These are phyloP conservation scores for Heliconius hewitsoni DNA, from an alignment of 1,140 invertebrate species.

Conservation along the genomic window DNA sequence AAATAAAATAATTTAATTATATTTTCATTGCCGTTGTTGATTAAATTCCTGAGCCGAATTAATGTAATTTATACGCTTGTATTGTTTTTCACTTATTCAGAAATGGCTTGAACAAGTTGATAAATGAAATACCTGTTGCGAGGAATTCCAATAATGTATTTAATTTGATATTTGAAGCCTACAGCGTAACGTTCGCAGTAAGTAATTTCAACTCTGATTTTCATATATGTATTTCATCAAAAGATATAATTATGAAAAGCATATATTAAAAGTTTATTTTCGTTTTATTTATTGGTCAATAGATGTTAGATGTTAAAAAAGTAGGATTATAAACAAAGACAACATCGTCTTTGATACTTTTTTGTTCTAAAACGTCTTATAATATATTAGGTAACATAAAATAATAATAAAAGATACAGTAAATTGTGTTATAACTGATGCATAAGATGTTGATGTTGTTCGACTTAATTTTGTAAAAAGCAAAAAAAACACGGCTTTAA, in stretches of 20 bases:
- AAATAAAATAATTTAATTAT: slow-evolving; percentile 9
- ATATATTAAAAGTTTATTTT: too few relatives aligned
- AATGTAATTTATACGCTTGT: slow-evolving; percentile 6
- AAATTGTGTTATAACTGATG: too few relatives aligned
- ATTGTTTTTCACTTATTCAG: slow-evolving; percentile 13
- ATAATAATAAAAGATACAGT: too few relatives aligned
- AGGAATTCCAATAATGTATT: slow-evolving; percentile 8
- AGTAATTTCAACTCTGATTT: background rate
- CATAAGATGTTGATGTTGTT: too few relatives aligned
- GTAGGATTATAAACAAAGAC: too few relatives aligned
- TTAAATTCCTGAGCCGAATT: slow-evolving; percentile 11
- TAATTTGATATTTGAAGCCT: background rate
- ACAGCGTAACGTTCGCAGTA: background rate
- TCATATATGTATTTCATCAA: background rate
- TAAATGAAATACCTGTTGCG: slow-evolving; percentile 12
- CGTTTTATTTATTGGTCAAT: too few relatives aligned
- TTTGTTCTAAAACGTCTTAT: too few relatives aligned
- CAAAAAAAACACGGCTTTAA: too few relatives aligned
- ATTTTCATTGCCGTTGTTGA: slow-evolving; percentile 23
- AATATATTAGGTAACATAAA: too few relatives aligned
- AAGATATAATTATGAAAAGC: background rate
- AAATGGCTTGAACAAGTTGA: slow-evolving; percentile 11
- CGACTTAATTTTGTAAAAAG: too few relatives aligned
- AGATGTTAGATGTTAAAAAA: too few relatives aligned
- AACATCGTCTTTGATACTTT: too few relatives aligned